Conservation (phyloP, 2,888 invertebrate genomes). For the Parelbella ahira region DNA sequence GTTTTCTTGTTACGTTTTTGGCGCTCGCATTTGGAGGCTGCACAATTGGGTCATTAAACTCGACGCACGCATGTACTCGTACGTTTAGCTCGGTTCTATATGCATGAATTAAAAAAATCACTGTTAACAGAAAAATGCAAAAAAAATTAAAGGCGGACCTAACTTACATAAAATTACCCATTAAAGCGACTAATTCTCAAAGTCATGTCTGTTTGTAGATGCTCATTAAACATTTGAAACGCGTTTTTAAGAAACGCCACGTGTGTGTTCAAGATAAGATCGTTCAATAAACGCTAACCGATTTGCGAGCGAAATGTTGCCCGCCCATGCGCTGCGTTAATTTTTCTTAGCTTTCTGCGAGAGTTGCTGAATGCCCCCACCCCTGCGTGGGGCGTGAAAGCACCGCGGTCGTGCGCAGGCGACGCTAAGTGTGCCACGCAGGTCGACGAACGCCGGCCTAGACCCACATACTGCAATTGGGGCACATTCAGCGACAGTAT, state of each 20-base stretch:
- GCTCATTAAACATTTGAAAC: no score
- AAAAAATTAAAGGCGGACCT: no score
- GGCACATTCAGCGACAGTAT: constrained; percentile 80
- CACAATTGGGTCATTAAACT: constrained; percentile 4
- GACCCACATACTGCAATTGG: constrained; percentile 79
- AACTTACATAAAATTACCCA: no score
- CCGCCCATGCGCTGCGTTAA: constrained; percentile 21
- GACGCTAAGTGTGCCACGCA: constrained; percentile 73
- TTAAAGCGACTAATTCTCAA: no score
- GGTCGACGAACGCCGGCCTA: constrained; percentile 81
- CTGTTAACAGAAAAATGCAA: no score
- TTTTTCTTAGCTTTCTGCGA: constrained; percentile 70
- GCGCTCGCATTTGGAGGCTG: background rate
- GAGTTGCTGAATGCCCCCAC: constrained; percentile 46
- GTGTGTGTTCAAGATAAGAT: no score
- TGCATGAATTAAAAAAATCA: no score
- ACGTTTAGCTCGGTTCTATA: no score
- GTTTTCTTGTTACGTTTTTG: constrained; percentile 6
- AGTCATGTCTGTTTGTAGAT: no score
- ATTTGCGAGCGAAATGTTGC: constrained; percentile 13
- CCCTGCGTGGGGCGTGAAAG: constrained; percentile 70
- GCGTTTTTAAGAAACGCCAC: no score
- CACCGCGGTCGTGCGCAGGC: constrained; percentile 67
- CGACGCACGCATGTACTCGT: no score
- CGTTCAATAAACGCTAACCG: no score